Evolutionary conservation across 2,113 vertebrate species (phyloP).

Genomic region (Numenius arquata): DNA sequence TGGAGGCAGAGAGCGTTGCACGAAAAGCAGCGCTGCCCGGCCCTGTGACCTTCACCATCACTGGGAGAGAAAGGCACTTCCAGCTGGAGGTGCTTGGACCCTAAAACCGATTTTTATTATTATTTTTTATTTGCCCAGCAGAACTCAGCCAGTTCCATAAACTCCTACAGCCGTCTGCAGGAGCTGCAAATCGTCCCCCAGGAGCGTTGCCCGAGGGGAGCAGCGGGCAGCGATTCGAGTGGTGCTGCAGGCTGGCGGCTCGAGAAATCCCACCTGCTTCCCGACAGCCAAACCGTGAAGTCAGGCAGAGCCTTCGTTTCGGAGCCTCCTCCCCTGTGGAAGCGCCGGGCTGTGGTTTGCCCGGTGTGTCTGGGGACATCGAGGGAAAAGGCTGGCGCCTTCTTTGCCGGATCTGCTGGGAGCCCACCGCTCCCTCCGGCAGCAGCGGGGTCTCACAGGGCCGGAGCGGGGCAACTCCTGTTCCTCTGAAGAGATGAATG

Average conservation of each 20-base stretch:
- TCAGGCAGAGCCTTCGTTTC: background rate
- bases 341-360: background rate
- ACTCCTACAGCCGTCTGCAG: background rate
- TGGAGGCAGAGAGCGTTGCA: background rate
- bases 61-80: background rate
- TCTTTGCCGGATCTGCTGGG: background rate
- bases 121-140: background rate
- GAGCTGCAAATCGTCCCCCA: background rate
- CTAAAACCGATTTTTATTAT: background rate
- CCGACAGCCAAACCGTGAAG: background rate
- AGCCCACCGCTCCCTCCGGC: background rate
- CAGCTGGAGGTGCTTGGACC: background rate
- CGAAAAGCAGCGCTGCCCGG: background rate
- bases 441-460: background rate
- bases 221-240: rapidly evolving
- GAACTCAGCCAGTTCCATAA: background rate
- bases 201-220: rapidly evolving
- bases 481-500: background rate
- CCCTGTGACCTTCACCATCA: background rate
- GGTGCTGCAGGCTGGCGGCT: rapidly evolving
- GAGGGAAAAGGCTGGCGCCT: background rate
- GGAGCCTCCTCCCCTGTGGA: background rate
- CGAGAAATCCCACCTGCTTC: background rate
- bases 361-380: rapidly evolving
- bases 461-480: background rate